These are phyloP conservation scores for Nemotelus nigrinus DNA, from an alignment of 2,888 invertebrate genomes.

Conservation along the genomic window DNA sequence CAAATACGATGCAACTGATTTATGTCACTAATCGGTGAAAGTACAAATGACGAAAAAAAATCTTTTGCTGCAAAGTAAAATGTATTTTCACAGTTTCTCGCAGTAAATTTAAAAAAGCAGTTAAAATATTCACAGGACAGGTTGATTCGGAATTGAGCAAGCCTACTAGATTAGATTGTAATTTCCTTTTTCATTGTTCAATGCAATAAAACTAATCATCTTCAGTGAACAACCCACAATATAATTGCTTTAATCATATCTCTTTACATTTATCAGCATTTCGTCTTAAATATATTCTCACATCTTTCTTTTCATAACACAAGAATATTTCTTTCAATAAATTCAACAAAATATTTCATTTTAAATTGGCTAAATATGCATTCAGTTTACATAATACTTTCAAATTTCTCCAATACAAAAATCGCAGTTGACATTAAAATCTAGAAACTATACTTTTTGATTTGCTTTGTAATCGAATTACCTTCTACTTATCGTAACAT, in stretches of 20 bases:
- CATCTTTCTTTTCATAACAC: not conserved
- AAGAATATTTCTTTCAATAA: not conserved
- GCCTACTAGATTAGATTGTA: too few species aligned
- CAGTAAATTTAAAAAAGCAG: too few species aligned
- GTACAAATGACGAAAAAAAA: not conserved
- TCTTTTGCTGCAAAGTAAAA: not conserved
- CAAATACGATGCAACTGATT: too few species aligned
- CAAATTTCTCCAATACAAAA: not conserved
- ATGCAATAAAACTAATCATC: not conserved
- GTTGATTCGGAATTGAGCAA: too few species aligned
- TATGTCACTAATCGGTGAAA: too few species aligned
- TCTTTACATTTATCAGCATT: conserved; percentile 14
- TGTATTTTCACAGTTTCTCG: not conserved
- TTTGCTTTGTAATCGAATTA: not conserved
- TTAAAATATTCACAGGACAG: too few species aligned
- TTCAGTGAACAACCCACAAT: conserved; percentile 38
- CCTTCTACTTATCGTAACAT: not conserved
- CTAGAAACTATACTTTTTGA: not conserved
- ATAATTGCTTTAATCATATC: conserved; percentile 29
- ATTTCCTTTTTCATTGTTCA: too few species aligned
- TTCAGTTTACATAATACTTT: not conserved
- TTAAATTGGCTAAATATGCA: not conserved
- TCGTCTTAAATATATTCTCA: not conserved
- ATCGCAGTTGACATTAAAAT: not conserved
- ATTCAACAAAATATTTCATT: not conserved